These are phyloP conservation scores for Cavia aperea DNA, from an alignment of 2,113 vertebrate species.

Conservation along the genomic window DNA sequence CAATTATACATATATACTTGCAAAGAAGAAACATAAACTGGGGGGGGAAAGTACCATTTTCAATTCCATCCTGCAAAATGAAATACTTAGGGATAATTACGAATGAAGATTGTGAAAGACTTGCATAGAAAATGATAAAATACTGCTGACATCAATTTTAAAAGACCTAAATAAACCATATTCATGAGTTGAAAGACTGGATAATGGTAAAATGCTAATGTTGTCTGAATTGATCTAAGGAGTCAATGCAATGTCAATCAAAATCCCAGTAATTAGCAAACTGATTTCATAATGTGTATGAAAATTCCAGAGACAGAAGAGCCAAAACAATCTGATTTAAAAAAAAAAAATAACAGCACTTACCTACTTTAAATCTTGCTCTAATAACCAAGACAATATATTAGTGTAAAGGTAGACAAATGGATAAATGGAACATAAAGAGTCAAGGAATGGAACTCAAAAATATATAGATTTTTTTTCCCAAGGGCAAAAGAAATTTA, in stretches of 20 bases:
- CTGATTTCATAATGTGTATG: conserved; percentile 13
- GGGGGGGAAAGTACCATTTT: neutral
- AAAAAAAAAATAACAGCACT: neutral
- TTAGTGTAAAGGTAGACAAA: neutral
- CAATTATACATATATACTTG: neutral
- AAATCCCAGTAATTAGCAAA: conserved; percentile 36
- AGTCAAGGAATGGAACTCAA: conserved; percentile 4
- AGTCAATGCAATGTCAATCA: conserved; percentile 1
- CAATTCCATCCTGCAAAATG: neutral
- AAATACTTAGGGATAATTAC: conserved; percentile 7
- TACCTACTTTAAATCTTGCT: neutral
- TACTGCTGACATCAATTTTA: conserved; percentile 14
- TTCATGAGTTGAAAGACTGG: conserved; percentile 27
- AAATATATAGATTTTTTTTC: neutral
- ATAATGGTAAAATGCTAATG: conserved; percentile 37
- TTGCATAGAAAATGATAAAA: conserved; percentile 30
- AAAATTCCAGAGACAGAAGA: conserved; percentile 1
- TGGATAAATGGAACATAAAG: neutral
- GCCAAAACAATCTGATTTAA: neutral
- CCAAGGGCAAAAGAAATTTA: neutral
- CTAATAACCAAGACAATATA: neutral
- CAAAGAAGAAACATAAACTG: conserved; percentile 20
- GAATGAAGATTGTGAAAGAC: neutral
- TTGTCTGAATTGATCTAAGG: conserved; percentile 41
- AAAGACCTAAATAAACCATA: conserved; percentile 36